A percentile compares a stretch with the other conserved stretches of the same genome.
Evolutionary conservation across 2,888 invertebrate genomes (phyloP).

Genomic region (Drosophila testacea): DNA sequence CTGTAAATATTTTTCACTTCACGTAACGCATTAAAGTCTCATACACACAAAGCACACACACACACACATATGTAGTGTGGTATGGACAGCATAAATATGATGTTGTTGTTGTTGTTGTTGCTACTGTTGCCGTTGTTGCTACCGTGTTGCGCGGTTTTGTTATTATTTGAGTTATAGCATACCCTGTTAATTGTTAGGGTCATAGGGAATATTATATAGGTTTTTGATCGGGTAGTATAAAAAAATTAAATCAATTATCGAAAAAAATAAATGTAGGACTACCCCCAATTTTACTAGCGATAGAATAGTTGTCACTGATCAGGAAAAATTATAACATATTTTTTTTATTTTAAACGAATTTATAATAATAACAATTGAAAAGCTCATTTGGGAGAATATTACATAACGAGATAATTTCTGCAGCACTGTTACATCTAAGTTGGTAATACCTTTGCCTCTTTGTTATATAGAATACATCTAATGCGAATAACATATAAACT

Average conservation of each 20-base stretch:
- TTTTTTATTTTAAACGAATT: too few relatives aligned
- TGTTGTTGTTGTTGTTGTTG: constrained; percentile 18
- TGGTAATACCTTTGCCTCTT: too few relatives aligned
- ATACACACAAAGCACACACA: constrained; percentile 18
- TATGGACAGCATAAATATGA: constrained; percentile 45
- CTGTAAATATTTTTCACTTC: constrained; percentile 56
- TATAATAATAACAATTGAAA: too few relatives aligned
- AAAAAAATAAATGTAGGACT: background rate
- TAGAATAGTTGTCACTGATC: too few relatives aligned
- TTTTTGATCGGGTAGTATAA: too few relatives aligned
- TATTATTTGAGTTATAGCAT: constrained; percentile 64
- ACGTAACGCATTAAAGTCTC: constrained; percentile 60
- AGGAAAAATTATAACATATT: too few relatives aligned
- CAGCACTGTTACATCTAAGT: too few relatives aligned
- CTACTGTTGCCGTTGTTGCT: constrained; percentile 43
- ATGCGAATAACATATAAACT: background rate
- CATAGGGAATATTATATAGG: constrained; percentile 6
- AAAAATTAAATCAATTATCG: too few relatives aligned
- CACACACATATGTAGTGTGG: constrained; percentile 9
- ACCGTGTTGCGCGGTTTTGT: constrained; percentile 70
- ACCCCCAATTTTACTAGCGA: background rate
- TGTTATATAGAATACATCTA: background rate
- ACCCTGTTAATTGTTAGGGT: constrained; percentile 28
- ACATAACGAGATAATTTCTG: too few relatives aligned
- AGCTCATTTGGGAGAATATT: too few relatives aligned